phyloP scores from a whole-genome alignment of 2,113 vertebrate genomes.

The Stercorarius parasiticus region DNA sequence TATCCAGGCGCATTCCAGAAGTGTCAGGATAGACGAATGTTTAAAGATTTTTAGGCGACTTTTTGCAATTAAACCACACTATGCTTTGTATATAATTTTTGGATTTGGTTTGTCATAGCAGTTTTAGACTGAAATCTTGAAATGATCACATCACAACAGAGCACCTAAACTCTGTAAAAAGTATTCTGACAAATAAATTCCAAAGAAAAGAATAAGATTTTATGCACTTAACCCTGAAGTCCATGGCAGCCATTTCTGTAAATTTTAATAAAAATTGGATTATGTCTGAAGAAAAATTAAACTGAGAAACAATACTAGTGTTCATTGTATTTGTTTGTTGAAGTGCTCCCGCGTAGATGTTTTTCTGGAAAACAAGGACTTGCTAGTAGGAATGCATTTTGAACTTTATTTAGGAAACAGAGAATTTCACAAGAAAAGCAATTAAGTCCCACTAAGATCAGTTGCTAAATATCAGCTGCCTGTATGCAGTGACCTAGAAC shows the following conservation, averaged over 20 bases:
- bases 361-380: background rate
- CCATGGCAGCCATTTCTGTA: background rate
- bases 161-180: background rate
- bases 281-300: background rate
- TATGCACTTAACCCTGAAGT: background rate
- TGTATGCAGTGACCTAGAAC: conserved; percentile 19
- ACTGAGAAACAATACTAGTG: background rate
- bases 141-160: background rate
- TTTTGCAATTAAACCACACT: background rate
- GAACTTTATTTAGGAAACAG: background rate
- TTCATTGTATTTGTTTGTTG: background rate
- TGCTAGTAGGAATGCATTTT: background rate
- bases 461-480: conserved; percentile 8
- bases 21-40: background rate
- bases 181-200: background rate
- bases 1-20: background rate
- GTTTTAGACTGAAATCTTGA: background rate
- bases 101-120: fast-evolving
- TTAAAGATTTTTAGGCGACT: background rate
- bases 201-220: background rate
- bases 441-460: conserved; percentile 2
- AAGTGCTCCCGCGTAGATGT: background rate
- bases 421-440: background rate
- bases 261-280: background rate
- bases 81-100: background rate